Evolutionary conservation across 2,113 vertebrate genomes (phyloP).

Genomic region (Nothocercus julius): DNA sequence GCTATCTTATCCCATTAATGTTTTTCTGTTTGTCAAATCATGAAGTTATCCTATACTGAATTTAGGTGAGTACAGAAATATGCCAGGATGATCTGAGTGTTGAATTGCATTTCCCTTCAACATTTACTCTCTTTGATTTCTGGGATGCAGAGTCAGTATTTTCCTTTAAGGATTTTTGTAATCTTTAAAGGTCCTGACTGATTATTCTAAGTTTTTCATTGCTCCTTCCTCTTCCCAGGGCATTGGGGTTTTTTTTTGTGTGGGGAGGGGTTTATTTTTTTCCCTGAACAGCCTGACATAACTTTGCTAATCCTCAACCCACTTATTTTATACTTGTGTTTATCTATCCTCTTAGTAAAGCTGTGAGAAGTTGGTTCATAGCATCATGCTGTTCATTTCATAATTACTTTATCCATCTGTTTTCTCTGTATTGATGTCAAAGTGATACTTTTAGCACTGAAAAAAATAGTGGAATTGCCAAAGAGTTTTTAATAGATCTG

Average conservation of each 20-base stretch:
- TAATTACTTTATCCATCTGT: slow-evolving; percentile 26
- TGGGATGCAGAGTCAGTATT: neutral
- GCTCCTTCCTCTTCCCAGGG: neutral
- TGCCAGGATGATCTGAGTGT: neutral
- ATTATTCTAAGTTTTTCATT: neutral
- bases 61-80: neutral
- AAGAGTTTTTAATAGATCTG: slow-evolving; percentile 38
- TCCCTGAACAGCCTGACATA: neutral
- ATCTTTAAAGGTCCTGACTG: neutral
- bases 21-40: neutral
- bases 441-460: neutral
- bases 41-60: neutral
- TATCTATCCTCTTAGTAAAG: slow-evolving; percentile 13
- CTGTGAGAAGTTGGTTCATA: slow-evolving; percentile 13
- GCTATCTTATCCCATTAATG: neutral
- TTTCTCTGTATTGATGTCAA: slow-evolving; percentile 38
- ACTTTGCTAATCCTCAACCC: neutral
- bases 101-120: neutral
- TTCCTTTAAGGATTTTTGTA: neutral
- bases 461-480: slow-evolving; percentile 20
- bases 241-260: neutral
- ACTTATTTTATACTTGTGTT: neutral
- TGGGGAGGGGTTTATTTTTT: neutral
- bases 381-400: neutral
- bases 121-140: neutral